Evolutionary conservation across 1,140 invertebrate species (phyloP), one percentile per base, ranked within the genome.

Genomic region (Bombus waltoni): DNA sequence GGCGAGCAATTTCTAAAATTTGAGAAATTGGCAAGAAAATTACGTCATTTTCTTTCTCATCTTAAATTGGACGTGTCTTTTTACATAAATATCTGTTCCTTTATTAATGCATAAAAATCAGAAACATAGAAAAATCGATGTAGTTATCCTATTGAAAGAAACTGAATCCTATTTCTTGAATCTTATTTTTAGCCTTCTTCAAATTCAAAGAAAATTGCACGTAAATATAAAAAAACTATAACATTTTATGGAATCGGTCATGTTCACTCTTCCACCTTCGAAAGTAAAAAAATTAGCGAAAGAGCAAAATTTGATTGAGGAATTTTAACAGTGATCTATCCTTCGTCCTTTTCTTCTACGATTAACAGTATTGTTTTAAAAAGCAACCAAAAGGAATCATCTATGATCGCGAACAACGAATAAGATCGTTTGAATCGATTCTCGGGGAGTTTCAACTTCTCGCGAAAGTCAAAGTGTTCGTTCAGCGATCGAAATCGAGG

Each of bases 381-480:
- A 11, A 25, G 15, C 10, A 62, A 18, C 57, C 2, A 1, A 13
- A 13, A 18, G 22, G 15, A 53, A 74, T 10, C 22, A 18, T 8
- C 18, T n/a, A 25, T 28, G 28, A 32, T 32, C 15, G 4, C 11
- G 10, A 40, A 62, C 53, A 38, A 13, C 5, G 11, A 53, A 18
- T 22, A 15, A 59, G 22, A 22, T 57, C 28, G 66, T n/a, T 81
- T 3, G 38, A 44, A 35, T 81, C 40, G 70, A 59, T 32, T 81
- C 44, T 13, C 57, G 13, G 0, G 47, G 18, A 53, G 1, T 53
- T 53, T 53, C 44, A 22, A 18, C 5, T n/a, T 81, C n/a, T n/a
- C 47, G 28, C 44, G 15, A 42, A 35, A 44, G 68, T 11, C 40
- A 25, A 82, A 82, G 80, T 47, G 70, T 62, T 35, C 72, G 68